Evolutionary conservation across 2,888 invertebrate genomes (phyloP).

Genomic region (Willowsia nigromaculata): DNA sequence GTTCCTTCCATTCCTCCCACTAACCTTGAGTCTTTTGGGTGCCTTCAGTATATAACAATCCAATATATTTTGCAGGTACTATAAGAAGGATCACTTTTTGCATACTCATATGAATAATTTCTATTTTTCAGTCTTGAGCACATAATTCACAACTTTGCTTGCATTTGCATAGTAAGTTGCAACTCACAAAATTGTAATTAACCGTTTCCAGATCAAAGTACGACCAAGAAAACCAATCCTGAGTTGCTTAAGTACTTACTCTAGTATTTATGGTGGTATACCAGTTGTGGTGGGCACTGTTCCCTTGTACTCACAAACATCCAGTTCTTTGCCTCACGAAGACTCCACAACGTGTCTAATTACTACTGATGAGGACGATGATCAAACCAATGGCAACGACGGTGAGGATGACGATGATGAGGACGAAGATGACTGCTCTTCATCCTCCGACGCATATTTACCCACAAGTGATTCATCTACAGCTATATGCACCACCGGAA

Average conservation of each 20-base stretch:
- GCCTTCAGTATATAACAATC: conserved; percentile 73
- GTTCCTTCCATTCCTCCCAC: conserved; percentile 73
- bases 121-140: neutral
- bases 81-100: neutral
- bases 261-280: conserved; percentile 68
- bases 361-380: conserved; percentile 58
- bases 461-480: conserved; percentile 69
- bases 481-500: conserved; percentile 47
- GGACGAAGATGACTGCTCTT: conserved; percentile 66
- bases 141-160: neutral
- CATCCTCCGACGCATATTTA: conserved; percentile 68
- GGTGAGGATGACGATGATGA: conserved; percentile 67
- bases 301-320: conserved; percentile 66
- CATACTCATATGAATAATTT: neutral
- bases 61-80: conserved; percentile 74
- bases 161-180: no score
- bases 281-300: conserved; percentile 71
- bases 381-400: conserved; percentile 53
- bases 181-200: neutral
- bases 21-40: conserved; percentile 72
- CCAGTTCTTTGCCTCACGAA: conserved; percentile 67
- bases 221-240: conserved; percentile 72
- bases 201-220: conserved; percentile 69
- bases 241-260: conserved; percentile 69
- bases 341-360: conserved; percentile 67